phyloP scores from a whole-genome alignment of 2,113 vertebrate species.

The Coptodon rendalli region DNA sequence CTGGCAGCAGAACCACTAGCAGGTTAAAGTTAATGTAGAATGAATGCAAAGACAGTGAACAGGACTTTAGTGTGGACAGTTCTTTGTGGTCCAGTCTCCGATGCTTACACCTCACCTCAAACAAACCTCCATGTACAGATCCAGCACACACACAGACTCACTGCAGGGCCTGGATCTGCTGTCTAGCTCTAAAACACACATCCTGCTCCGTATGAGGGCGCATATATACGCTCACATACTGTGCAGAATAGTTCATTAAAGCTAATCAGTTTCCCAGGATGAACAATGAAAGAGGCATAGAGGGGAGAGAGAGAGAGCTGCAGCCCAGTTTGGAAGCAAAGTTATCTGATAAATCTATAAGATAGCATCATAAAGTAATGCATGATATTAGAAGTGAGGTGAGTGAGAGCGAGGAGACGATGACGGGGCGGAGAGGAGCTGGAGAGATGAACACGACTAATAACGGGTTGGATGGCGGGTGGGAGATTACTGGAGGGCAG shows the following conservation, averaged over 20 bases:
- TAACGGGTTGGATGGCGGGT: background rate
- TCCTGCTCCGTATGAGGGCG: background rate
- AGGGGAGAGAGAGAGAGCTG: background rate
- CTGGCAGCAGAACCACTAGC: background rate
- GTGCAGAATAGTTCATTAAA: background rate
- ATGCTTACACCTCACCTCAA: background rate
- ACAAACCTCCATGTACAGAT: background rate
- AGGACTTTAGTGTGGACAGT: background rate
- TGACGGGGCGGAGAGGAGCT: background rate
- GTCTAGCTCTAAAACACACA: background rate
- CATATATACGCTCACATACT: rapidly evolving
- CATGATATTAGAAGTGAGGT: background rate
- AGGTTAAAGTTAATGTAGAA: background rate
- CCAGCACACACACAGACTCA: background rate
- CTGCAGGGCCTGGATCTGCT: background rate
- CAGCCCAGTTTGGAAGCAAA: background rate
- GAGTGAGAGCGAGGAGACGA: background rate
- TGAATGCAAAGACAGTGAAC: background rate
- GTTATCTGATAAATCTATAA: background rate
- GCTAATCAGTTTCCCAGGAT: background rate
- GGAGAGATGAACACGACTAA: background rate
- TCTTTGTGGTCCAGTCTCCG: background rate
- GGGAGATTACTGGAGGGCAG: background rate
- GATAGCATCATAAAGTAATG: background rate
- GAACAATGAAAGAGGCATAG: background rate